phyloP scores from a whole-genome alignment of 37 sponge, comb jelly and placozoan species.

The Oopsacas minuta region DNA sequence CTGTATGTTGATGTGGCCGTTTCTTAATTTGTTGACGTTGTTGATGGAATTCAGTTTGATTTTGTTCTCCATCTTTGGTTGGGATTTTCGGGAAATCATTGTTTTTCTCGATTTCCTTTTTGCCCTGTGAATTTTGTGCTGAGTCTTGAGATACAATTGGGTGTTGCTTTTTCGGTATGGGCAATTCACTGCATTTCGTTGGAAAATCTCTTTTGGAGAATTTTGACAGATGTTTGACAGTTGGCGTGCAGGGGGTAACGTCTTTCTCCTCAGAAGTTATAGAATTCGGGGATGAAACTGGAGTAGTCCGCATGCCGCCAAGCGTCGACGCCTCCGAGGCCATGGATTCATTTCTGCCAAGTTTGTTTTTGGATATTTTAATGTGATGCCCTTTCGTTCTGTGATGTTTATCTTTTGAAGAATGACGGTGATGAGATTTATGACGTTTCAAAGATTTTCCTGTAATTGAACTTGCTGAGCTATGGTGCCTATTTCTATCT shows the following conservation, averaged over 20 bases:
- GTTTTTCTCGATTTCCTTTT: neutral
- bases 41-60: neutral
- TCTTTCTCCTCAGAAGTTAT: conserved; percentile 9
- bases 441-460: neutral
- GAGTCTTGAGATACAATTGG: neutral
- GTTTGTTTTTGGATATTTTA: neutral
- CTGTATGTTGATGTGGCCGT: neutral
- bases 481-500: neutral
- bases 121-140: neutral
- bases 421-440: neutral
- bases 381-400: neutral
- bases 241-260: neutral
- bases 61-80: neutral
- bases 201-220: neutral
- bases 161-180: neutral
- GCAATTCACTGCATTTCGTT: neutral
- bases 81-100: neutral
- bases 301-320: neutral
- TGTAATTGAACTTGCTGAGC: neutral
- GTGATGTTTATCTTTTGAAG: neutral
- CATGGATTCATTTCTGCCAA: neutral
- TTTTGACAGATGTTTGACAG: neutral
- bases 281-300: neutral
- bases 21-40: neutral
- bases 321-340: neutral